Evolutionary conservation across 1,140 invertebrate species (phyloP).

Genomic region (Leptoteleia sp.): DNA sequence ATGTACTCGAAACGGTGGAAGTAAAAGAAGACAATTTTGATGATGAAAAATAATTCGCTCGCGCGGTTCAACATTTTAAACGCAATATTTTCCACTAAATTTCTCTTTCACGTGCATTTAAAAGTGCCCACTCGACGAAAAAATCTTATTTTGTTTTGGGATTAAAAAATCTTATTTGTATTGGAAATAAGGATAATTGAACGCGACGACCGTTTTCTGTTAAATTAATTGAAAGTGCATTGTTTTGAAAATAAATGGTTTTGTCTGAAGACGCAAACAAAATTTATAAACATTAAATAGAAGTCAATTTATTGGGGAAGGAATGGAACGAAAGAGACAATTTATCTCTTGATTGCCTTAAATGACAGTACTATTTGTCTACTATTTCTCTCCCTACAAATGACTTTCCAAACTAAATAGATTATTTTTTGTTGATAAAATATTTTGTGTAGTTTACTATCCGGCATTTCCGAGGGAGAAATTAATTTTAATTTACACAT

Average conservation of each 20-base stretch:
- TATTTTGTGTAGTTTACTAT: too few relatives aligned
- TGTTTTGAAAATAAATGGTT: slow-evolving; percentile 8
- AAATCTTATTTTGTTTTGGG: not conserved
- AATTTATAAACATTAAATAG: not conserved
- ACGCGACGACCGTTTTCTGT: not conserved
- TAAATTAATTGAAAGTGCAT: not conserved
- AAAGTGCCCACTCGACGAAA: slow-evolving; percentile 3
- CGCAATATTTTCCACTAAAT: slow-evolving; percentile 6
- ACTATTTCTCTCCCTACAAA: too few relatives aligned
- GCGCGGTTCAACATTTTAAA: slow-evolving; percentile 1
- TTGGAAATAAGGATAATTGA: too few relatives aligned
- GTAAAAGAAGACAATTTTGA: not conserved
- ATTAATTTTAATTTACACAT: too few relatives aligned
- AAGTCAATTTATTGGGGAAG: too few relatives aligned
- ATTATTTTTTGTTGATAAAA: too few relatives aligned
- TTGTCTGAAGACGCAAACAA: not conserved
- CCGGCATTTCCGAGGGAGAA: too few relatives aligned
- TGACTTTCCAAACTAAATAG: too few relatives aligned
- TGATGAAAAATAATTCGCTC: not conserved
- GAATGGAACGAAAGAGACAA: too few relatives aligned
- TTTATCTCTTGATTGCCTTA: not conserved
- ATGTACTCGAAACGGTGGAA: too few relatives aligned
- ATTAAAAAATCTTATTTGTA: not conserved
- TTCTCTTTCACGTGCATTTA: slow-evolving; percentile 1
- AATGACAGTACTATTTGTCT: not conserved